Evolutionary conservation across 2,797 vertebrate species (phyloP).

Genomic region (Heterohyrax brucei): DNA sequence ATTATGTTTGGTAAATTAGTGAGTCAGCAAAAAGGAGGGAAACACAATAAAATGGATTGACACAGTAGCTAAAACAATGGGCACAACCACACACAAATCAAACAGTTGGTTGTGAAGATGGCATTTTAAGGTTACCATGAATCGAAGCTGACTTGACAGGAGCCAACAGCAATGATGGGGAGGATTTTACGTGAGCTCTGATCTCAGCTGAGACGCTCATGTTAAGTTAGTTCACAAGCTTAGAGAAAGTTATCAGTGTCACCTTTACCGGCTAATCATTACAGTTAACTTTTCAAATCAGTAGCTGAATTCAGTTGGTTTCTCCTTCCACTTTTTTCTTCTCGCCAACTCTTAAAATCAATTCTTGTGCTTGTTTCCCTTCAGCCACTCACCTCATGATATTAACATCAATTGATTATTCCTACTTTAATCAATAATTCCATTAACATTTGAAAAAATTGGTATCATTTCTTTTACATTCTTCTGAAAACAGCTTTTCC

Average conservation of each 20-base stretch:
- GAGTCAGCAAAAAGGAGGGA: no score
- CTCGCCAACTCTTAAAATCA: not conserved
- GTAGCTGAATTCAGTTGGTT: not conserved
- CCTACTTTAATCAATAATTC: conserved; percentile 9
- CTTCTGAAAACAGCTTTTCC: not conserved
- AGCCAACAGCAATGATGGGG: no score
- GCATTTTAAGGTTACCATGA: no score
- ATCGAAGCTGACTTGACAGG: no score
- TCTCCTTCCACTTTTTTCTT: not conserved
- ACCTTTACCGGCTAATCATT: not conserved
- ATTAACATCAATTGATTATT: not conserved
- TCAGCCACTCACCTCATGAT: not conserved
- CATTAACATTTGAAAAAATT: not conserved
- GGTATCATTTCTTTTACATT: not conserved
- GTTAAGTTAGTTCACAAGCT: conserved; percentile 41
- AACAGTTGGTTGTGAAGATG: no score
- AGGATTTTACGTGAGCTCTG: not conserved
- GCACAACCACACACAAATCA: no score
- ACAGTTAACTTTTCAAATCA: not conserved
- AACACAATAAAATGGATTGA: no score
- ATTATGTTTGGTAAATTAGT: no score
- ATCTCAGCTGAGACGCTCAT: not conserved
- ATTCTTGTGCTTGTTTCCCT: not conserved
- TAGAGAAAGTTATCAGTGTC: not conserved
- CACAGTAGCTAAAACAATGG: no score